Evolutionary conservation across 35 echinoderm and acorn worm genomes (phyloP), one percentile per base, ranked within the genome.

Genomic region (Strongylocentrotus purpuratus): DNA sequence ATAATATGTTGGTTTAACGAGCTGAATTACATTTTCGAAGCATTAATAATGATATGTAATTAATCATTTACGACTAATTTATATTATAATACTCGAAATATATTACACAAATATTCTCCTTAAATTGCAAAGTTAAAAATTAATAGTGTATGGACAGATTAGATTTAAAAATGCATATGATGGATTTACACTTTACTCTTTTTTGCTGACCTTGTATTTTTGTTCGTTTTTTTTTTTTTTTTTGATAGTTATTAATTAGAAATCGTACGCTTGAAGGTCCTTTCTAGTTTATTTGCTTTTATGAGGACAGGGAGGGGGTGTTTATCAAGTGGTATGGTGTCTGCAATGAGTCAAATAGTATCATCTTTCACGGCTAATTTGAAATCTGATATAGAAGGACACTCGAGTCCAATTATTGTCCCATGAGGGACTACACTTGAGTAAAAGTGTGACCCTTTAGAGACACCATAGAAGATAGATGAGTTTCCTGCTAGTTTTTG

Each of bases 321-420:
- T n/a, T n/a, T n/a, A n/a, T n/a, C n/a, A n/a, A n/a, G n/a, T 46
- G 13, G 14, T 41, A 6, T 18, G 45, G 87, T 88, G 87, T 17
- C 31, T 14, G 1, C 4, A 88, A 88, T 18, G 33, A 4, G 15
- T 18, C 33, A 46, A 88, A 88, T 35, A 33, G 31, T 88, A 88
- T 88, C 87, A 20, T 17, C 87, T 88, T 88, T 41, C 87, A 88
- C 14, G 4, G 28, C 33, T 88, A 88, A 88, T 88, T 88, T 88
- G 87, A 88, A 88, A 88, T 88, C 32, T 41, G 87, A 88, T 88
- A 88, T 33, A 46, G 32, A 33, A 8, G 87, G 17, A 15, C 6
- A 35, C 32, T 88, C 87, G 22, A 88, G 87, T 35, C 10, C 87
- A 88, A 88, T 88, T 88, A 88, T 46, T 88, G 10, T 46, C 87